Conservation (phyloP, 2,888 invertebrate genomes). For the Trachelus stipa region DNA sequence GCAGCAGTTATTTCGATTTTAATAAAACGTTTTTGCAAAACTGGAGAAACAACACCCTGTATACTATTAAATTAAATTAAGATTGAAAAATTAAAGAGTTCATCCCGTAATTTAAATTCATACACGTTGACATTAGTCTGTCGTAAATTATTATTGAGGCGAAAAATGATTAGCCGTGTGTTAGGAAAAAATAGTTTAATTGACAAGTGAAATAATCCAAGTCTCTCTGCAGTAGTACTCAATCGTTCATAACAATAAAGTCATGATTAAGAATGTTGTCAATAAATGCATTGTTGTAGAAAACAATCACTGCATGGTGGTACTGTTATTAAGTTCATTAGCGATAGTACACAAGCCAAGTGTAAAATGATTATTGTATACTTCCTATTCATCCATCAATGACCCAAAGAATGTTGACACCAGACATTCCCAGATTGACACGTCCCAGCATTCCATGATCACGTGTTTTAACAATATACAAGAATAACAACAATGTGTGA, state of each 20-base stretch:
- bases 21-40: neutral
- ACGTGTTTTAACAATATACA: conserved; percentile 79
- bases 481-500: conserved; percentile 85
- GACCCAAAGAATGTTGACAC: conserved; percentile 87
- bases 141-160: too few relatives aligned
- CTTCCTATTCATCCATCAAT: conserved; percentile 69
- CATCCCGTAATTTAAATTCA: too few relatives aligned
- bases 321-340: too few relatives aligned
- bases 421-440: conserved; percentile 81
- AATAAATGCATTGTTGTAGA: neutral
- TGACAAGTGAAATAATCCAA: neutral
- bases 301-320: neutral
- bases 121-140: too few relatives aligned
- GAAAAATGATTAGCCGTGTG: too few relatives aligned
- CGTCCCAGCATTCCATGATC: conserved; percentile 82
- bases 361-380: neutral
- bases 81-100: too few relatives aligned
- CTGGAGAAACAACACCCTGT: too few relatives aligned
- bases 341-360: too few relatives aligned
- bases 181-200: neutral
- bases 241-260: neutral
- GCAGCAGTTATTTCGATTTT: neutral
- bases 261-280: neutral
- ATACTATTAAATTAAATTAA: too few relatives aligned
- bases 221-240: neutral